A percentile compares a stretch with the other conserved stretches of the same genome.
phyloP scores from a whole-genome alignment of 35 echinoderm and acorn worm species.

The Lytechinus pictus region DNA sequence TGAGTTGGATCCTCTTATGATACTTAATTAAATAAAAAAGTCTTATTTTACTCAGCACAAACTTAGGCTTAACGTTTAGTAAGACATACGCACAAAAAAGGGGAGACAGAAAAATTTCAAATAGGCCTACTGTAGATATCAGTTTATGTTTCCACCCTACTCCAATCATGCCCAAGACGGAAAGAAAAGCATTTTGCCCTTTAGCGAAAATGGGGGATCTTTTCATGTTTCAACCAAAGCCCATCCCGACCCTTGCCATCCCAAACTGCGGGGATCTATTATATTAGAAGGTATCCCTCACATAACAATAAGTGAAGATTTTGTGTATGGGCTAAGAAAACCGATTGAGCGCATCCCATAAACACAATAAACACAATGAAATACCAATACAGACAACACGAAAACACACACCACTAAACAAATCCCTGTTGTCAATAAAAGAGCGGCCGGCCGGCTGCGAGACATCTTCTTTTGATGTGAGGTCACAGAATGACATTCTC shows the following conservation, averaged over 20 bases:
- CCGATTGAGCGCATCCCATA: background rate
- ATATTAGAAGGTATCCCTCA: background rate
- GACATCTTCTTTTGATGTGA: background rate
- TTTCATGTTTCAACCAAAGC: background rate
- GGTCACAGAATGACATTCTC: constrained; percentile 10
- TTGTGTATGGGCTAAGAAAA: background rate
- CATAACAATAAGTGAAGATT: background rate
- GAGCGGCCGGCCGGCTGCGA: background rate
- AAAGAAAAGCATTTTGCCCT: background rate
- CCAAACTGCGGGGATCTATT: background rate
- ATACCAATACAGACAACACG: background rate
- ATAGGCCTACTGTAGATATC: background rate
- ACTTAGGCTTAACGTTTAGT: no score
- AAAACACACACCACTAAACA: constrained; percentile 11
- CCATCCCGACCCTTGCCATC: background rate
- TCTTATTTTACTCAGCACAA: no score
- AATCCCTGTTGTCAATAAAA: background rate
- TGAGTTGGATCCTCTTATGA: no score
- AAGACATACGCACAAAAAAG: no score
- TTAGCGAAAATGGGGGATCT: background rate
- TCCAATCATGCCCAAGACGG: background rate
- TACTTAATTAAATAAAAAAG: no score
- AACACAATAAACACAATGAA: constrained; percentile 8
- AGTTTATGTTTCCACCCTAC: background rate
- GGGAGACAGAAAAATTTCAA: no score